A percentile compares a stretch with the other conserved stretches of the same genome.
Evolutionary conservation across 2,888 invertebrate genomes (phyloP).

Genomic region (Eilema caniola): DNA sequence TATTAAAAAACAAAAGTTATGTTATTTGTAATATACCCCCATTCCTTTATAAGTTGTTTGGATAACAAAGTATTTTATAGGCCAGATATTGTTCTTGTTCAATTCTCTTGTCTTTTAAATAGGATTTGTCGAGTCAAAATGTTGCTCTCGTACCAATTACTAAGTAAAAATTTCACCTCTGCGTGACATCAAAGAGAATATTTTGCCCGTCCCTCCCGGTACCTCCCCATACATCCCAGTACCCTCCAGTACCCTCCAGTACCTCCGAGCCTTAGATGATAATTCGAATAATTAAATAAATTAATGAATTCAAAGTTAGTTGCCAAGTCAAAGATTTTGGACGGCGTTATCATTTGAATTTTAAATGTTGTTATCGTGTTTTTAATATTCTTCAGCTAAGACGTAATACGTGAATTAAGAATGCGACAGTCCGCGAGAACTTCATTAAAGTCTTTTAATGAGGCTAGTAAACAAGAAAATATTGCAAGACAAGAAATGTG

Average conservation of each 20-base stretch:
- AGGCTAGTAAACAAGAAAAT: no score
- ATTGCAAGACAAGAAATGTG: no score
- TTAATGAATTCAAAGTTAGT: conserved; percentile 22
- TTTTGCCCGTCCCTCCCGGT: not conserved
- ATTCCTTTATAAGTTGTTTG: not conserved
- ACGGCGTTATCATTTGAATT: not conserved
- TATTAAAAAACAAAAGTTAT: not conserved
- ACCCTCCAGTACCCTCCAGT: not conserved
- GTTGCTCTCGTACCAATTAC: conserved; percentile 31
- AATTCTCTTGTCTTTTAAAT: conserved; percentile 15
- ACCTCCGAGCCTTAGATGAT: conserved; percentile 21
- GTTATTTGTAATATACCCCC: not conserved
- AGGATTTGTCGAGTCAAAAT: conserved; percentile 20
- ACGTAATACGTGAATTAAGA: not conserved
- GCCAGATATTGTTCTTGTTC: not conserved
- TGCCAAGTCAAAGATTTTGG: not conserved
- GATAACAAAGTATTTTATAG: not conserved
- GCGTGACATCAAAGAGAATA: conserved; percentile 46
- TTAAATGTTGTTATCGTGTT: not conserved
- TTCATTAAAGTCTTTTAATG: no score
- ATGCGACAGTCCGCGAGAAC: not conserved
- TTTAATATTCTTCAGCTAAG: not conserved
- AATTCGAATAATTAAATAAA: conserved; percentile 48
- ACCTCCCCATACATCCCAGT: not conserved
- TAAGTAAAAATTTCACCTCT: conserved; percentile 38